phyloP scores from a whole-genome alignment of 2,113 vertebrate species.

The Hypomesus transpacificus region DNA sequence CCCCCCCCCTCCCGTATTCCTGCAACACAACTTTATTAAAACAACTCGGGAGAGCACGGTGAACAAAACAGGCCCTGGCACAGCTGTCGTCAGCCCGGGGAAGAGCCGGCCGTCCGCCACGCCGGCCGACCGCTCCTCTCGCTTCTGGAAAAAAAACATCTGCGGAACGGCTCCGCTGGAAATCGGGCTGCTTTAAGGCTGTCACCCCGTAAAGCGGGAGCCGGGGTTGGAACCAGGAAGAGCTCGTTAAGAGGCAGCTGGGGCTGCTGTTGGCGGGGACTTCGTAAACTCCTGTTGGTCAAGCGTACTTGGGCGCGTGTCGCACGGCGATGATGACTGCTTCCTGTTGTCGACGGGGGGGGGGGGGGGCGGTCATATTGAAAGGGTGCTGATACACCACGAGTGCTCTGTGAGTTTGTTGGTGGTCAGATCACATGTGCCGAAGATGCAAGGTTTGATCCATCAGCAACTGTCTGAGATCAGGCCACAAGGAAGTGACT shows the following conservation, averaged over 20 bases:
- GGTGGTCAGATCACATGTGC: too few species aligned
- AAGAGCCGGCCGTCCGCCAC: slow-evolving; percentile 76
- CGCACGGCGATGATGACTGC: too few species aligned
- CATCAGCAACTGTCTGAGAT: too few species aligned
- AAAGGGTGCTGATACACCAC: too few species aligned
- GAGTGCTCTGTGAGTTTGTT: too few species aligned
- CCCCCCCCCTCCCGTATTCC: slow-evolving; percentile 79
- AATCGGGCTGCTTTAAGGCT: slow-evolving; percentile 78
- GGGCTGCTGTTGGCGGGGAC: slow-evolving; percentile 47
- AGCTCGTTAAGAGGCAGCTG: slow-evolving; percentile 74
- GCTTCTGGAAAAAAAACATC: slow-evolving; percentile 65
- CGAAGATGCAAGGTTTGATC: too few species aligned
- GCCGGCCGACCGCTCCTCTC: slow-evolving; percentile 77
- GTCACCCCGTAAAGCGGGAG: slow-evolving; percentile 47
- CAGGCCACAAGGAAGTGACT: too few species aligned
- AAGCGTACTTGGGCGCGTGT: slow-evolving; percentile 57
- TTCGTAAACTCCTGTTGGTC: slow-evolving; percentile 63
- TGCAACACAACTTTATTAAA: slow-evolving; percentile 95
- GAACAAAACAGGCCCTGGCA: slow-evolving; percentile 73
- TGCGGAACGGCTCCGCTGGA: slow-evolving; percentile 77
- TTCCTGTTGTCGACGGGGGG: too few species aligned
- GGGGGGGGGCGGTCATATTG: too few species aligned
- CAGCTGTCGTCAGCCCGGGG: slow-evolving; percentile 89
- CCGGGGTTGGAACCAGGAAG: slow-evolving; percentile 66
- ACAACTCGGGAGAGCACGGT: slow-evolving; percentile 73